phyloP scores from a whole-genome alignment of 1,140 invertebrate species.

The Bombus confusus region DNA sequence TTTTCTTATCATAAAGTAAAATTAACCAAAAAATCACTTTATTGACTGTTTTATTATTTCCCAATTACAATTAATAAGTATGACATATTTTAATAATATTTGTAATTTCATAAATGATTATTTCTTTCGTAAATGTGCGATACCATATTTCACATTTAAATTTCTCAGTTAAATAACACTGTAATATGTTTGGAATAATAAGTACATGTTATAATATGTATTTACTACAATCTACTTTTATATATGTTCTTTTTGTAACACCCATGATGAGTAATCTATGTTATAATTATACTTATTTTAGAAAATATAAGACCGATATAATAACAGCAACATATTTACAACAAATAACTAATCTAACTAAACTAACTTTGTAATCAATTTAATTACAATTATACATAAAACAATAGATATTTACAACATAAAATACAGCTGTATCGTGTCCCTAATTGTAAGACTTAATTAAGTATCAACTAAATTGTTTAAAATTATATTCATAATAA shows the following conservation, averaged over 20 bases:
- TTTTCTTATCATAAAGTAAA: conserved; percentile 7
- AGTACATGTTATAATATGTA: conserved; percentile 29
- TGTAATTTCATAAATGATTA: neutral
- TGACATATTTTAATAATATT: neutral
- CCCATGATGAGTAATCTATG: neutral
- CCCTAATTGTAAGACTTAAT: neutral
- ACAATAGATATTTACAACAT: conserved; percentile 17
- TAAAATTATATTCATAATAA: neutral
- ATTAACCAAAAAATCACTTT: neutral
- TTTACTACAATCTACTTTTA: neutral
- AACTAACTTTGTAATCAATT: conserved; percentile 24
- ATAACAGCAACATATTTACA: conserved; percentile 11
- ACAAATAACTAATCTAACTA: too few species aligned
- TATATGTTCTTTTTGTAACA: neutral
- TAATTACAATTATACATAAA: neutral
- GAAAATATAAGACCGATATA: conserved; percentile 7
- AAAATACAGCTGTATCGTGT: neutral
- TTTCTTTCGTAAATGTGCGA: neutral
- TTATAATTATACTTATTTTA: conserved; percentile 2
- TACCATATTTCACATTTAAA: neutral
- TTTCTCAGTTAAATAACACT: neutral
- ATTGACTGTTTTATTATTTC: neutral
- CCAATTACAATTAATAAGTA: neutral
- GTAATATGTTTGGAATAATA: conserved; percentile 9
- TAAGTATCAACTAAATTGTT: neutral